These are phyloP conservation scores for Ecdyonurus torrentis DNA, from an alignment of 2,888 invertebrate genomes.

Conservation along the genomic window DNA sequence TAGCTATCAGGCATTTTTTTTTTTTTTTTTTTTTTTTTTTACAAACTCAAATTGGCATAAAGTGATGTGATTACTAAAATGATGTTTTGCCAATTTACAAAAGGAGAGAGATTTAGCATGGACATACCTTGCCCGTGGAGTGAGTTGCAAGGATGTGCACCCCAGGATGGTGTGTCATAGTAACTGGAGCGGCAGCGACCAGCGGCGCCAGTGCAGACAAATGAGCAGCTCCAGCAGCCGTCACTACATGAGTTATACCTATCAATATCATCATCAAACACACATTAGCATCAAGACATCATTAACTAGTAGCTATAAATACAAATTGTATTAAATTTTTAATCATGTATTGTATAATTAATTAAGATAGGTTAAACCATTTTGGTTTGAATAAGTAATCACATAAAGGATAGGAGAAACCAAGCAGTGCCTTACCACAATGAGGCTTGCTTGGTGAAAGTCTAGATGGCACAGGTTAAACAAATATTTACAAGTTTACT, in stretches of 20 bases:
- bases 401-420: too few relatives aligned
- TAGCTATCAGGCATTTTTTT: too few relatives aligned
- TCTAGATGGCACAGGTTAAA: too few relatives aligned
- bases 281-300: neutral
- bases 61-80: neutral
- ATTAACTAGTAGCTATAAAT: neutral
- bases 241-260: conserved; percentile 29
- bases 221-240: conserved; percentile 17
- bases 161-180: conserved; percentile 31
- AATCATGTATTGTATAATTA: too few relatives aligned
- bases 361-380: too few relatives aligned
- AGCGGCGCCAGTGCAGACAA: conserved; percentile 41
- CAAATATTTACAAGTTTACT: too few relatives aligned
- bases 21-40: too few relatives aligned
- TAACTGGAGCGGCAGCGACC: conserved; percentile 21
- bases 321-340: neutral
- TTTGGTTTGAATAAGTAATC: too few relatives aligned
- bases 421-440: too few relatives aligned
- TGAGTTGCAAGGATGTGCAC: conserved; percentile 46
- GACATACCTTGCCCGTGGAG: conserved; percentile 46
- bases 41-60: conserved; percentile 6
- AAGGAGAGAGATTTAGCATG: neutral
- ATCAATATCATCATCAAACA: conserved; percentile 10
- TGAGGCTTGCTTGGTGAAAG: too few relatives aligned
- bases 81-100: neutral